A percentile compares a stretch with the other conserved stretches of the same genome.
Evolutionary conservation across 2,888 invertebrate genomes (phyloP).

Genomic region (Synergus umbraculus): DNA sequence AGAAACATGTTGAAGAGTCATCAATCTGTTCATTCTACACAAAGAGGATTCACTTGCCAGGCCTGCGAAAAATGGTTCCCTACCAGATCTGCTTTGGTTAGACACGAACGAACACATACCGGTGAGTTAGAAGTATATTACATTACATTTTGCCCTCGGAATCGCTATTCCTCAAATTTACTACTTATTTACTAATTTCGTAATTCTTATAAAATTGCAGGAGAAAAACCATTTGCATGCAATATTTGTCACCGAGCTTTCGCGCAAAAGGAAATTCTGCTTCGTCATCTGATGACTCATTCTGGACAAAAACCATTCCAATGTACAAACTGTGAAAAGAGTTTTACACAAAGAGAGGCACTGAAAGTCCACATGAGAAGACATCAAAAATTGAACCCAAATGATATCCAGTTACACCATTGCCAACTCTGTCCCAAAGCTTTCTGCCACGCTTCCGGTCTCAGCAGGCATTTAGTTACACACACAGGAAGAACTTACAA

Average conservation of each 20-base stretch:
- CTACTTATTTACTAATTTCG: neutral
- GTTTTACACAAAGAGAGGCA: constrained; percentile 86
- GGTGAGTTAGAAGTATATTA: constrained; percentile 75
- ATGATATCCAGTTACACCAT: constrained; percentile 82
- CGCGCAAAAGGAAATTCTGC: constrained; percentile 85
- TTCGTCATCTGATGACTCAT: constrained; percentile 75
- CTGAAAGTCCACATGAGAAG: constrained; percentile 82
- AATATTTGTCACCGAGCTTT: constrained; percentile 82
- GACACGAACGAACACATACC: constrained; percentile 85
- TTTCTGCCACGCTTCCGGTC: constrained; percentile 81
- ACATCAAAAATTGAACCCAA: constrained; percentile 80
- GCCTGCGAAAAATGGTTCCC: constrained; percentile 84
- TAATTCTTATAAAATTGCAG: constrained; percentile 54
- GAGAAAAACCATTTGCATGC: constrained; percentile 76
- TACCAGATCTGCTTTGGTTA: constrained; percentile 82
- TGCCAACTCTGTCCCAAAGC: constrained; percentile 84
- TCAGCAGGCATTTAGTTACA: constrained; percentile 83
- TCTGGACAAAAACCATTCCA: constrained; percentile 82
- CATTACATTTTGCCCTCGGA: neutral
- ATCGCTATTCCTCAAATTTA: neutral
- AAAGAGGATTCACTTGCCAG: constrained; percentile 80
- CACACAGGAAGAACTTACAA: constrained; percentile 83
- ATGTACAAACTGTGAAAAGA: constrained; percentile 83
- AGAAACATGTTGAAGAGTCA: constrained; percentile 82
- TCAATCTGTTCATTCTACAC: constrained; percentile 81